phyloP scores from a whole-genome alignment of 2,888 invertebrate species.

The Aspidapion aeneum region DNA sequence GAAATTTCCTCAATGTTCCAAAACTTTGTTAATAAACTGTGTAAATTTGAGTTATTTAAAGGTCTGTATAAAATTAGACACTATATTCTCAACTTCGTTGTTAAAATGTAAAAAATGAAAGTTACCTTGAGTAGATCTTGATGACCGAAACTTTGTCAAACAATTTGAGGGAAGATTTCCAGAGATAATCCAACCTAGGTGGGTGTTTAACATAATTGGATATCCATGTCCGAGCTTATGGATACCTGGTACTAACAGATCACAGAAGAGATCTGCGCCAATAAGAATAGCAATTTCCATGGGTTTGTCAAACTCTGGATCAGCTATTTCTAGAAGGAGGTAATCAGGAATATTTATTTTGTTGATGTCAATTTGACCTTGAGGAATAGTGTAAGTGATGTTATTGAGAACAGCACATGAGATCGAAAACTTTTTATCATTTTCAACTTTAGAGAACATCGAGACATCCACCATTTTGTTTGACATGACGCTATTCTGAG shows the following conservation, averaged over 20 bases:
- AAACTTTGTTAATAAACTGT: conserved; percentile 13
- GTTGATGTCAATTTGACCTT: conserved; percentile 4
- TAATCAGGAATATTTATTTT: conserved; percentile 13
- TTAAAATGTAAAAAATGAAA: too few relatives aligned
- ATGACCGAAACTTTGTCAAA: not conserved
- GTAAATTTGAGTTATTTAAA: not conserved
- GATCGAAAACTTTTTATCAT: conserved; percentile 8
- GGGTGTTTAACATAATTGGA: conserved; percentile 17
- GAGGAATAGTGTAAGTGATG: conserved; percentile 17
- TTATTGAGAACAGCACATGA: conserved; percentile 15
- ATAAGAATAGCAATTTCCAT: conserved; percentile 20
- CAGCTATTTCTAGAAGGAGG: conserved; percentile 11
- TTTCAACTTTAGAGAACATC: conserved; percentile 2
- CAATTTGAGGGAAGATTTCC: conserved; percentile 8
- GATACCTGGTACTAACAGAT: conserved; percentile 8
- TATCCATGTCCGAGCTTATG: conserved; percentile 10
- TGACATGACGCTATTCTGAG: not conserved
- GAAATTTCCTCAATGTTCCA: conserved; percentile 19
- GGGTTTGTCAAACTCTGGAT: conserved; percentile 14
- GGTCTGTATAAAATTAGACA: not conserved
- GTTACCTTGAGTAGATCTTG: not conserved
- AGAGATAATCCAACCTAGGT: conserved; percentile 20
- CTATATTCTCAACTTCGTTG: not conserved
- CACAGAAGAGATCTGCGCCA: conserved; percentile 20
- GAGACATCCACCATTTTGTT: conserved; percentile 8